Percentiles rank a stretch among this genome's conserved stretches.
phyloP scores from a whole-genome alignment of 2,113 vertebrate species.

The Pelobates fuscus region DNA sequence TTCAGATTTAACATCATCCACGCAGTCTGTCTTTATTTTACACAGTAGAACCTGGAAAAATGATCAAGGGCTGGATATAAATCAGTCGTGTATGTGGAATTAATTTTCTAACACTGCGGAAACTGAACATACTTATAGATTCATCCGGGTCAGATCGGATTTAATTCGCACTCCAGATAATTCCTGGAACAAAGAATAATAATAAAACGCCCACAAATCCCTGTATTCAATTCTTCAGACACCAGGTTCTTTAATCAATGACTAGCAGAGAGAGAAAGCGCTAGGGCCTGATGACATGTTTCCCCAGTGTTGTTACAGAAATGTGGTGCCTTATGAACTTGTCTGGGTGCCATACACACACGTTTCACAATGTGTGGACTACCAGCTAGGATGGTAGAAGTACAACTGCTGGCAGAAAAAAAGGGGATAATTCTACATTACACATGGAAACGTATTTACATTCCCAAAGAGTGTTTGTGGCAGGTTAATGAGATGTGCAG shows the following conservation, averaged over 20 bases:
- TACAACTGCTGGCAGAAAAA: background rate
- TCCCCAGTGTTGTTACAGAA: background rate
- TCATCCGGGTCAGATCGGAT: background rate
- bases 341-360: background rate
- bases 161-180: too few relatives aligned
- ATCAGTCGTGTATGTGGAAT: too few relatives aligned
- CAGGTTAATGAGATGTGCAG: background rate
- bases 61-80: too few relatives aligned
- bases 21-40: too few relatives aligned
- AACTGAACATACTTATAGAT: too few relatives aligned
- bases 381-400: background rate
- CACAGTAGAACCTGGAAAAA: too few relatives aligned
- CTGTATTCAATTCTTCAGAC: too few relatives aligned
- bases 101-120: too few relatives aligned
- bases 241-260: too few relatives aligned
- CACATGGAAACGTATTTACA: background rate
- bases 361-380: background rate
- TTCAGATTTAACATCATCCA: too few relatives aligned
- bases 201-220: background rate
- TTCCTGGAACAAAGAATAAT: background rate
- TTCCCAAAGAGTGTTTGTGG: background rate
- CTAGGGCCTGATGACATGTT: too few relatives aligned
- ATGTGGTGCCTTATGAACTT: background rate
- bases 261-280: too few relatives aligned
- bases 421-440: background rate